Evolutionary conservation across 2,888 invertebrate species (phyloP), one percentile per base, ranked within the genome.

Genomic region (Sinodicranocentrus sp.): DNA sequence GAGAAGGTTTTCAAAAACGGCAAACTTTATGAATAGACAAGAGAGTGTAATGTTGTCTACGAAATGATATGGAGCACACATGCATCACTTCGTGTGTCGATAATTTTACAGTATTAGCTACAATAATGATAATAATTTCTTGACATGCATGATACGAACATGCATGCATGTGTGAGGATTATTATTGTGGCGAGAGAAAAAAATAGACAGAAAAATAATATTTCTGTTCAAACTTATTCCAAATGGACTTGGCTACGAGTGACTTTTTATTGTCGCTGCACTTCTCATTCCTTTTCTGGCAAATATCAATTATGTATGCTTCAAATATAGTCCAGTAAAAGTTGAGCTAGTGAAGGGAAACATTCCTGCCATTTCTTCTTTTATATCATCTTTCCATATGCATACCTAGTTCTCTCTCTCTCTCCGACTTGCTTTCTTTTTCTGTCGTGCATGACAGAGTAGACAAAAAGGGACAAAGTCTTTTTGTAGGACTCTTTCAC

Each of bases 91-190:
- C 39, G 73, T 67, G 68, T 70, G 70, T 68, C 63, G 57, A 73
- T 75, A 82, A 75, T 82, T 75, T 73, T 39, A 44, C 28, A 67
- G 63, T 70, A 70, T 82, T 68, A 70, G 68, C 26, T 61, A 67
- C 63, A 75, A 67, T 75, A 82, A 82, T 70, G 61, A 70, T 82
- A 61, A 75, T 75, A 75, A 82, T 82, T 68, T 75, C 59, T 54
- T 39, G 59, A 68, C 54, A 65, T 73, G 59, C 67, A 73, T 39
- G 67, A 73, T 68, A 72, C 65, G 26, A 72, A 63, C 67, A 25
- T 75, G 65, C 67, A 25, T 75, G 65, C 80, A 80, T 73, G 73
- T 67, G 52, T 68, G 39, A 48, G 26, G 70, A 70, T 52, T 39
- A 25, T 43, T 2, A 21, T 17, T 43, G 17, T 8, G 19, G 21